Evolutionary conservation across 1,140 invertebrate species (phyloP), one percentile per base, ranked within the genome.

Genomic region (Drosophila prosaltans): DNA sequence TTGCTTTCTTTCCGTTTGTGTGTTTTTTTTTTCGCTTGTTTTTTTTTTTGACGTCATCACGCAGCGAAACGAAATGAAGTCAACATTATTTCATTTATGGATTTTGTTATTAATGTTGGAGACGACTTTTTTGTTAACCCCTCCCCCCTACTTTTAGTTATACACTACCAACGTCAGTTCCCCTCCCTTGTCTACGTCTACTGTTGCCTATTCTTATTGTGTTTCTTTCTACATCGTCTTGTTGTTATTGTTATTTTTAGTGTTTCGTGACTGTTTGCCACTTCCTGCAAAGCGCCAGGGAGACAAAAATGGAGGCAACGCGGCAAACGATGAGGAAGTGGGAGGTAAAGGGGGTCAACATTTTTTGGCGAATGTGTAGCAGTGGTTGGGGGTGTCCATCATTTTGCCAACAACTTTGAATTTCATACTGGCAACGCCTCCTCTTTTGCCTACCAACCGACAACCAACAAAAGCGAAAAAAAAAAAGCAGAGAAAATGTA

Each of bases 71-170:
- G 82, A 57, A 86, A 82, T 88, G 73, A 78, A 88, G 73, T 83
- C 73, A 80, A 88, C 83, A 89, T 88, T 88, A 89, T 88, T 88
- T 88, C 84, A 78, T 88, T 88, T 88, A 88, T 88, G 84, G 84
- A 88, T 88, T 88, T 89, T 81, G 67, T 89, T 88, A 88, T 88
- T 88, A 88, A 89, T 88, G 84, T 81, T 84, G 83, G 70, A 65
- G 63, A 65, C 78, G 45, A 51, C 45, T 51, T 51, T 55, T 66
- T 45, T 78, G 57, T 72, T 62, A 54, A 70, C 43, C 36, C 43
- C 61, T 16, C 41, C 26, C n/a, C 39, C 55, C 41, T 39, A 36
- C 30, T 36, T 32, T 11, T 9, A 54, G 30, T 7, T 36, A 36
- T 21, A 48, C 7, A 48, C 39, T 48, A 24, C 45, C n/a, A 6